Evolutionary conservation across 1,140 invertebrate genomes (phyloP), one percentile per base, ranked within the genome.

Genomic region (Patella vulgata): DNA sequence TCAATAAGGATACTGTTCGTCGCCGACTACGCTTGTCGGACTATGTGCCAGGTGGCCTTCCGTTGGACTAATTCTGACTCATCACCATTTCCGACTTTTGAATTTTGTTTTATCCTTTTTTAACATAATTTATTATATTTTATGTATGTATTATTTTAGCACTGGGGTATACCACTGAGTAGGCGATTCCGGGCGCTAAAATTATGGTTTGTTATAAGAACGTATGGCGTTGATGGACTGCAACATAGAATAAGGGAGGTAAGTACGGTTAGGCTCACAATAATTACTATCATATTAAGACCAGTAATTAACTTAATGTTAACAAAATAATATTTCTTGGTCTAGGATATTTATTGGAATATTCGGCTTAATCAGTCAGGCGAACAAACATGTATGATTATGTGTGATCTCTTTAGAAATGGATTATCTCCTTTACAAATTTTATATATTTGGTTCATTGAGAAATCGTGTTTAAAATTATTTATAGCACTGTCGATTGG

Each of bases 161-260:
- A 99, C 84, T 99, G 97, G 97, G 96, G 96, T 48, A 95, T 99
- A 76, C 94, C 97, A 17, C 85, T 99, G 28, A 97, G 94, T 77
- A 88, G 97, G 47, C 87, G 97, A 66, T 99, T 97, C 75, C 86
- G 96, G 47, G 93, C 96, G 1, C 85, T 99, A 39, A 99, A 99
- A 82, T 84, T 99, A 8, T 99, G 97, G 97, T 99, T 99, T 82
- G 97, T 99, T 27, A 88, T 99, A 62, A 87, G 97, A 63, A 92
- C 89, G 59, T 98, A 96, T 79, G 97, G 97, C 5, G 92, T 99
- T 62, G 92, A 92, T 39, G 96, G 97, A 4, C 84, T 99, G 19
- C 94, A 96, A 81, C 88, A 90, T 43, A 98, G 98, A 76, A 95
- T 99, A 59, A 87, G 97, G 51, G 90, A 92, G 72, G 87, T 87